These are phyloP conservation scores for Betta splendens DNA, from an alignment of 2,797 vertebrate species.

Conservation along the genomic window DNA sequence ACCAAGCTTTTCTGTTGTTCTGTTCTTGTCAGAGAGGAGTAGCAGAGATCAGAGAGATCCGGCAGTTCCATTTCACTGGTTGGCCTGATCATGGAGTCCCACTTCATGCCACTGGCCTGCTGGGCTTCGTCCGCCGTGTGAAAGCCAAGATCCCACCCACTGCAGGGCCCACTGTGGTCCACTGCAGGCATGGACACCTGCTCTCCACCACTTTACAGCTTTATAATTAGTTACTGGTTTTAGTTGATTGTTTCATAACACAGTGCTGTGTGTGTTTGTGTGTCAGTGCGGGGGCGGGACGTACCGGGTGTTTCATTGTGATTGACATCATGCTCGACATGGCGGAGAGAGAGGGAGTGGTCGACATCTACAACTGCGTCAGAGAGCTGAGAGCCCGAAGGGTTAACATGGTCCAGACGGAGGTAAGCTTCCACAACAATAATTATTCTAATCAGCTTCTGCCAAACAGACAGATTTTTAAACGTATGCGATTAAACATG, in stretches of 20 bases:
- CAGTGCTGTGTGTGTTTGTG: conserved; percentile 35
- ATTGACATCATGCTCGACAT: conserved; percentile 98
- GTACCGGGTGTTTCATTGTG: conserved; percentile 95
- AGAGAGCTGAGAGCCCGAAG: conserved; percentile 93
- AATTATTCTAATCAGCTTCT: no score
- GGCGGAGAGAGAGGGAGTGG: conserved; percentile 95
- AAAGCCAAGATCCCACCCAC: conserved; percentile 91
- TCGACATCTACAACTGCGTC: conserved; percentile 97
- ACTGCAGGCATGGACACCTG: conserved; percentile 87
- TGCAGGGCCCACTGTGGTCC: conserved; percentile 90
- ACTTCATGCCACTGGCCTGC: conserved; percentile 92
- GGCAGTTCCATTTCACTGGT: conserved; percentile 96
- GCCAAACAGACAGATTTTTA: no score
- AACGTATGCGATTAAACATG: no score
- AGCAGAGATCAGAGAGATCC: conserved; percentile 95
- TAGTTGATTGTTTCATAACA: no score
- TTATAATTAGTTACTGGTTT: no score
- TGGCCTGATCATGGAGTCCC: conserved; percentile 97
- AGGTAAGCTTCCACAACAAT: no score
- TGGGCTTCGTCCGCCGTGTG: conserved; percentile 92
- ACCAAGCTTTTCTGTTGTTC: no score
- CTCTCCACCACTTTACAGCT: no score
- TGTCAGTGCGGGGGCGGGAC: conserved; percentile 90
- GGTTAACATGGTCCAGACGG: conserved; percentile 97
- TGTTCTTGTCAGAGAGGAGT: conserved; percentile 83